Conservation (phyloP, 2,113 vertebrate genomes). For the Harpagus bidentatus region DNA sequence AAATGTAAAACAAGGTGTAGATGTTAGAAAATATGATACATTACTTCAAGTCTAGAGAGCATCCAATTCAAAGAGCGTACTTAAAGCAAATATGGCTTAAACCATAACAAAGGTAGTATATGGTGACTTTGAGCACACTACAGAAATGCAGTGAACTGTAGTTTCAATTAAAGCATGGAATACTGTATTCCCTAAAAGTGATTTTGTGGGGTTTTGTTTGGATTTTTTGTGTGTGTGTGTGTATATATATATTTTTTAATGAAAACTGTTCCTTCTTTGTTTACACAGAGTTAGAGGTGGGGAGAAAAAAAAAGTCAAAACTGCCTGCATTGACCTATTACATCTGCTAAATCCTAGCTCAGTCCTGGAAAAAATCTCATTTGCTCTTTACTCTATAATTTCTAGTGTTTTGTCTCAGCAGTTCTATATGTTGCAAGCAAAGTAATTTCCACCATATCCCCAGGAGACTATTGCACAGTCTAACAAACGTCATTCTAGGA, state of each 20-base stretch:
- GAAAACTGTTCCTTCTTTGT: neutral
- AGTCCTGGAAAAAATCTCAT: neutral
- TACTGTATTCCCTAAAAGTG: neutral
- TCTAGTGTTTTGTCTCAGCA: neutral
- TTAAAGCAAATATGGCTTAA: neutral
- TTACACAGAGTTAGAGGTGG: neutral
- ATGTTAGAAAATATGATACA: neutral
- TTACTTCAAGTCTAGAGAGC: neutral
- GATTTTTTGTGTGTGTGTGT: neutral
- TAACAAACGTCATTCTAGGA: neutral
- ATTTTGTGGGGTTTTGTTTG: neutral
- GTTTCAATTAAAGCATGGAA: neutral
- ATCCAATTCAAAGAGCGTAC: neutral
- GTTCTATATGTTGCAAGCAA: neutral
- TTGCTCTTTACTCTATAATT: neutral
- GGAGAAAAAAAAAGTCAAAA: neutral
- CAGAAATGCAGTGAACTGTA: neutral
- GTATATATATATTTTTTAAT: neutral
- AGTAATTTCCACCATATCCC: neutral
- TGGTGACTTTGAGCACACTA: neutral
- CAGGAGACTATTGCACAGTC: neutral
- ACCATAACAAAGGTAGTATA: neutral
- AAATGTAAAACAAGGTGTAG: neutral
- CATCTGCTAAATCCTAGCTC: neutral
- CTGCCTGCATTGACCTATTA: neutral